Base-by-base conservation (phyloP, 2,797 vertebrate species). In the Poecilia wingei region DNA sequence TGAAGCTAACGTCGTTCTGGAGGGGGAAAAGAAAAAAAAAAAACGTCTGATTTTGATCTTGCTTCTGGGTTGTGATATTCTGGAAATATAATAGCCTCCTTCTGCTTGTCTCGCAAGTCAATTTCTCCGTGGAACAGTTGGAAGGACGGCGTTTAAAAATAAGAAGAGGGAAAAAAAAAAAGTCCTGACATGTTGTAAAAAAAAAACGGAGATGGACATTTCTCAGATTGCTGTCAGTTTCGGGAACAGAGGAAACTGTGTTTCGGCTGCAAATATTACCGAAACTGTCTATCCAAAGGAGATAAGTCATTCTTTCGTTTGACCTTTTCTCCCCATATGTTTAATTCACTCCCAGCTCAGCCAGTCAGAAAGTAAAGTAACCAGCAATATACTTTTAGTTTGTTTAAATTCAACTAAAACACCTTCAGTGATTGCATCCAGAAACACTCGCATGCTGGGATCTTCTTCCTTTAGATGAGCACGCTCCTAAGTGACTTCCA, bases 401-500 rank as follows among this genome's bases (percentile, higher is more conserved):
- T 71, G 51, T 49, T 57, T 61, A 76, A 25, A 46, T 57, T 31
- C 28, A 69, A 74, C 46, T 25, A 57, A 72, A 75, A 41, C 25
- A 31, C n/a, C 25, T 57, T 45, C 1, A 74, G 66, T 31, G 61
- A 53, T 41, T 71, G 46, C 25, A 53, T 75, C 49, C 45, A 74
- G 57, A 70, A 77, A 75, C 78, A 31, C 47, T 46, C 68, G 2
- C 51, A 45, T 46, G 77, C 82, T 79, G 69, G 77, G 71, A 78
- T 86, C 45, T 66, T 82, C 72, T 55, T 76, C 82, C 76, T 70
- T 75, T 46, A 80, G 69, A 12, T 51, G 75, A 76, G 78, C 46
- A 70, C 66, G 64, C 72, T 87, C 77, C 39, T 69, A 79, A 82
- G 84, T 84, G 82, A 70, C 82, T 78, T 49, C 41, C 70, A 75